phyloP scores from a whole-genome alignment of 1,140 invertebrate species.

The Xylocopa sonorina region DNA sequence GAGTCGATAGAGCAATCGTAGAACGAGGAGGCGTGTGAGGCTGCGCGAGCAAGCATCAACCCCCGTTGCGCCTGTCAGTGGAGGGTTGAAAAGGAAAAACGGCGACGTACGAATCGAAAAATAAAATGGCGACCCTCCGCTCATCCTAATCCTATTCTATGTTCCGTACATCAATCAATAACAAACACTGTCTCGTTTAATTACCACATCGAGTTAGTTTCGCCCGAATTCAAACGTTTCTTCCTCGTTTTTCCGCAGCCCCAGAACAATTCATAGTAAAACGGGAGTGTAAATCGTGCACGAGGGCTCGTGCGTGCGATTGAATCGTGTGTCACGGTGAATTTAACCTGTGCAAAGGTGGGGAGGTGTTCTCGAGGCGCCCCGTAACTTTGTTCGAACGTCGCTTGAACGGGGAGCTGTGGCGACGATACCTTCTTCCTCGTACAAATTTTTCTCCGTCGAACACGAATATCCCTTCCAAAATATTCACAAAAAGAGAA shows the following conservation, averaged over 20 bases:
- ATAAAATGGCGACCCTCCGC: conserved; percentile 51
- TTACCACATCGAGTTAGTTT: no score
- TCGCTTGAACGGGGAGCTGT: conserved; percentile 14
- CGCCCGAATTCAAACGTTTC: neutral
- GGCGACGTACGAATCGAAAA: conserved; percentile 5
- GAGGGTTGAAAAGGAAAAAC: conserved; percentile 45
- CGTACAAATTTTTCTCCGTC: neutral
- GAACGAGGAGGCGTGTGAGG: conserved; percentile 10
- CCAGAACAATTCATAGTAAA: neutral
- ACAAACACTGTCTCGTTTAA: no score
- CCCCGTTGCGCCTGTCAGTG: neutral
- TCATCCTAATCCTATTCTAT: neutral
- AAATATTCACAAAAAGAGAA: neutral
- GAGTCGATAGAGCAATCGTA: conserved; percentile 24
- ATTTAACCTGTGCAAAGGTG: conserved; percentile 26
- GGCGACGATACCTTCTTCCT: neutral
- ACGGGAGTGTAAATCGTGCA: conserved; percentile 26
- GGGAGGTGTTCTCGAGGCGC: conserved; percentile 25
- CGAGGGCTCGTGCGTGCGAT: conserved; percentile 27
- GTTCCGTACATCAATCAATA: no score
- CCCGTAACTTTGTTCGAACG: conserved; percentile 33
- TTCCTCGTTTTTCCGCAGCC: neutral
- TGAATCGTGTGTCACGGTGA: conserved; percentile 47
- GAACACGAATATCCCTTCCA: neutral
- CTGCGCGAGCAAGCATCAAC: conserved; percentile 41